These are phyloP conservation scores for Coregonus sp. DNA, from an alignment of 2,797 vertebrate species.

Conservation along the genomic window DNA sequence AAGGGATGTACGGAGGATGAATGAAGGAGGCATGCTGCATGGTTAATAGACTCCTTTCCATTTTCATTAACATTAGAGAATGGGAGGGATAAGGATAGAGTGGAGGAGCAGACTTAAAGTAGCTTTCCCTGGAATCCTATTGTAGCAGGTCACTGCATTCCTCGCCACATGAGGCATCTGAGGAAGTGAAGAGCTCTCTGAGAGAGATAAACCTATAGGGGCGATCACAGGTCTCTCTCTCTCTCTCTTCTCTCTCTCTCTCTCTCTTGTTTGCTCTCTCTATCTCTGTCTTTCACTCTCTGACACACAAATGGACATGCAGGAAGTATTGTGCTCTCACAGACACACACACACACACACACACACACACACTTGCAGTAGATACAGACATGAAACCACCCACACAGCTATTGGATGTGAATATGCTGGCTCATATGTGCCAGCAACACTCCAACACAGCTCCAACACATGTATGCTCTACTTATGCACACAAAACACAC, in stretches of 20 bases:
- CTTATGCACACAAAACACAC: constrained; percentile 34
- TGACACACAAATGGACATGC: background rate
- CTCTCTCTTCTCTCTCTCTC: no score
- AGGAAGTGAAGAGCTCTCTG: constrained; percentile 16
- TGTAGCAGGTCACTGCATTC: constrained; percentile 23
- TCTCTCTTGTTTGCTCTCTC: no score
- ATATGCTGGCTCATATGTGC: constrained; percentile 59
- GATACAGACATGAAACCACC: constrained; percentile 46
- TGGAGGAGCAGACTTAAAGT: constrained; percentile 13
- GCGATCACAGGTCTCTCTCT: background rate
- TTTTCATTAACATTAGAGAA: constrained; percentile 33
- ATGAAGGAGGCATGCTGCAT: constrained; percentile 8
- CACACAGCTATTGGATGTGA: constrained; percentile 56
- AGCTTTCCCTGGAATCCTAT: background rate
- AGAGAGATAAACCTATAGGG: background rate
- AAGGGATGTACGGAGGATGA: background rate
- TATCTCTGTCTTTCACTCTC: no score
- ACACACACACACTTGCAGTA: constrained; percentile 48
- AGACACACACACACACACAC: constrained; percentile 32
- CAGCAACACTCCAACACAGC: constrained; percentile 32
- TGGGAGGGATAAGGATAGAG: background rate
- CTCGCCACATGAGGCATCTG: constrained; percentile 6
- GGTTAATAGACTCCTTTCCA: constrained; percentile 21
- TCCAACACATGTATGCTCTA: constrained; percentile 38
- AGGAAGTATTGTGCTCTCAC: background rate